These are phyloP conservation scores for Galago senegalensis DNA, from an alignment of 2,797 vertebrate species.

Conservation along the genomic window DNA sequence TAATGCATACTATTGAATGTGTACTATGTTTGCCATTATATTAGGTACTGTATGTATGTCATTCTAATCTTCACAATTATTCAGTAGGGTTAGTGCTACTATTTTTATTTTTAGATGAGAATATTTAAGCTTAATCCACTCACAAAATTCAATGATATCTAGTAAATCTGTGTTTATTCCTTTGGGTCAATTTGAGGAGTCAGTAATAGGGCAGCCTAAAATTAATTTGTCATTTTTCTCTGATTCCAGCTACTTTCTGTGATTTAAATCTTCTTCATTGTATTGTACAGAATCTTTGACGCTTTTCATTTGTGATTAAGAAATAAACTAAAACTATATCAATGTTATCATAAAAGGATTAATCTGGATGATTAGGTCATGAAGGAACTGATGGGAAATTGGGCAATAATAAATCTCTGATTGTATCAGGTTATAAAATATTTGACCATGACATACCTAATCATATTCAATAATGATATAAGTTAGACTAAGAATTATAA, in stretches of 20 bases:
- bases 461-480: neutral
- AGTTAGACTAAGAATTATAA: conserved; percentile 51
- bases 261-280: conserved; percentile 41
- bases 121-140: conserved; percentile 12
- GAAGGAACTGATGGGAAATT: conserved; percentile 40
- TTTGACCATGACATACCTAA: conserved; percentile 55
- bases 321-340: conserved; percentile 33
- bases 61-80: conserved; percentile 16
- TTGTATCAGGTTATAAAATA: neutral
- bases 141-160: conserved; percentile 24
- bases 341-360: conserved; percentile 33
- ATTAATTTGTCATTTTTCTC: conserved; percentile 56
- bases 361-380: neutral
- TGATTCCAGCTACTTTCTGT: conserved; percentile 38
- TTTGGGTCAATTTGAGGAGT: neutral
- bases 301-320: neutral
- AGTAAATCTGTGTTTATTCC: conserved; percentile 46
- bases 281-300: conserved; percentile 16
- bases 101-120: conserved; percentile 61
- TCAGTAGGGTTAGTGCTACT: neutral
- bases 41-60: neutral
- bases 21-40: neutral
- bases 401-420: conserved; percentile 18
- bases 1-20: neutral
- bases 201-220: neutral